Base-by-base conservation (phyloP, 1,140 invertebrate species). In the Stegodyphus dumicola region DNA sequence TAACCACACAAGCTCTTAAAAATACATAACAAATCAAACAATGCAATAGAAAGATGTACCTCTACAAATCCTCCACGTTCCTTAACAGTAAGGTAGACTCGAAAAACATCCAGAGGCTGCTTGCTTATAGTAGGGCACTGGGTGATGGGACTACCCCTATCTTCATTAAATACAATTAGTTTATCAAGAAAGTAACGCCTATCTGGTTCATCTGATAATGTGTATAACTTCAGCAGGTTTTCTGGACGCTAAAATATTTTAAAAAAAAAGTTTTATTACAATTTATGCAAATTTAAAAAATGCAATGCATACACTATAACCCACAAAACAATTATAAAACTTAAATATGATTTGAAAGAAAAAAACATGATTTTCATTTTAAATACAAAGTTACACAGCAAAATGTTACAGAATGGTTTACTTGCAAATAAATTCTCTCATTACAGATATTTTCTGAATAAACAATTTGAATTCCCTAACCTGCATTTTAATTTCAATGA, bases 41-140 rank as follows among this genome's bases (percentile, higher is more conserved):
- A 11, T 0, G 15, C 1, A 5, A 60, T 15, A 60, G 71, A 66
- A 67, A 74, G 18, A 93, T 71, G 77, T 93, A 98, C 97, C 94
- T 99, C 97, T 91, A 97, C 94, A 93, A 99, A 98, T 90, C 98
- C 98, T 90, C 97, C 97, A 90, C 96, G 94, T 90, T 99, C 97
- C 92, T 97, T 96, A 89, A 99, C 97, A 91, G 94, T 94, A 91
- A 96, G 93, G 91, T 99, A 99, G 88, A 99, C 94, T 90, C 95
- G 93, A 93, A 96, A 99, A 89, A 99, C 94, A 94, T 99, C 98
- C 89, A 99, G 93, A 89, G 97, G 96, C 92, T 98, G 97, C 93
- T 99, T 99, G 92, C 95, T 97, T 91, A 99, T 99, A 89, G 96
- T 97, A 67, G 98, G 98, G 92, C 97, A 97, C 88, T 96, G 95